Evolutionary conservation across 2,113 vertebrate genomes (phyloP).

Genomic region (Heteronetta atricapilla): DNA sequence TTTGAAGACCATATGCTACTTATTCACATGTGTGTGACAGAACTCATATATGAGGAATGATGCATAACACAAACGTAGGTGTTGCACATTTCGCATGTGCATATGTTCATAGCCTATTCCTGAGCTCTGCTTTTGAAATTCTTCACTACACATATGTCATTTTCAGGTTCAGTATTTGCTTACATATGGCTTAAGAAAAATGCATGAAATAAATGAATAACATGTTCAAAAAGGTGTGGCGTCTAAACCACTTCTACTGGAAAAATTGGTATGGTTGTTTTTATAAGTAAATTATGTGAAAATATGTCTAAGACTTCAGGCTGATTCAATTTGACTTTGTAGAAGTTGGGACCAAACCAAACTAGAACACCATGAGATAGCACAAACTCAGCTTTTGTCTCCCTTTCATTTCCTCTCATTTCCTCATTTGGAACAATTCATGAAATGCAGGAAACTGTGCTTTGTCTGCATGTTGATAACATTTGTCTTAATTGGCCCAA

Average conservation of each 20-base stretch:
- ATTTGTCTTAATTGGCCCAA: constrained; percentile 21
- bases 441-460: not conserved
- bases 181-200: constrained; percentile 2
- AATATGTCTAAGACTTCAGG: not conserved
- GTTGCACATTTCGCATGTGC: constrained; percentile 60
- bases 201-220: not conserved
- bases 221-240: not conserved
- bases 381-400: not conserved
- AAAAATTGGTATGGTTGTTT: not conserved
- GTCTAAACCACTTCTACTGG: not conserved
- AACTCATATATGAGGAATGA: constrained; percentile 56
- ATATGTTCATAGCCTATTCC: constrained; percentile 35
- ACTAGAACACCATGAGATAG: not conserved
- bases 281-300: not conserved
- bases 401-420: not conserved
- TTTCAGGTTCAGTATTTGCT: constrained; percentile 25
- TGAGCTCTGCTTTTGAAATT: constrained; percentile 5
- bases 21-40: constrained; percentile 57
- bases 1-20: constrained; percentile 66
- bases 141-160: not conserved
- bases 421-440: not conserved
- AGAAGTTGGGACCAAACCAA: not conserved
- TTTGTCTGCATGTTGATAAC: not conserved
- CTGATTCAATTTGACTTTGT: not conserved
- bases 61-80: constrained; percentile 60